Conservation (phyloP, 2,888 invertebrate species). For the Nemotelus nigrinus region DNA sequence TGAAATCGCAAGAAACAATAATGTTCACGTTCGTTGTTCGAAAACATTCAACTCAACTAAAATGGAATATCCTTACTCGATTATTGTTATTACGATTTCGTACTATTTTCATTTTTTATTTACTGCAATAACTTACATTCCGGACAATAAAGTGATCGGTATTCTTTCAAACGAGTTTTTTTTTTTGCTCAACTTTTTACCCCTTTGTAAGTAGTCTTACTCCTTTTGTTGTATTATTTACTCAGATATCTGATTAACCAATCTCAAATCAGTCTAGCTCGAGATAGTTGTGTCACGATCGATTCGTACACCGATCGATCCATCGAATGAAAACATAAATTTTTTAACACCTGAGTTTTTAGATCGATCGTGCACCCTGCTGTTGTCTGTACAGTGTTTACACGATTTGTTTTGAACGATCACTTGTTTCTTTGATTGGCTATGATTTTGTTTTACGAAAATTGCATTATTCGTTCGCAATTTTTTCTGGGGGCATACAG, state of each 20-base stretch:
- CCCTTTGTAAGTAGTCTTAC: background rate
- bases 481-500: no score
- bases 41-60: background rate
- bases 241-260: conserved; percentile 10
- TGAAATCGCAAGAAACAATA: no score
- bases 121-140: no score
- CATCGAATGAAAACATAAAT: background rate
- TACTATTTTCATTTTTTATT: background rate
- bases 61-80: background rate
- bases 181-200: background rate
- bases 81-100: no score
- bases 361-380: background rate
- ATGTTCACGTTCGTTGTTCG: no score
- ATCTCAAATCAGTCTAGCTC: background rate
- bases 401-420: background rate
- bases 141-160: no score
- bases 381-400: background rate
- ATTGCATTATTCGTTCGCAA: background rate
- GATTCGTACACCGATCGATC: background rate
- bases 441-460: conserved; percentile 3
- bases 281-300: conserved; percentile 2
- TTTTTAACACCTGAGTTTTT: conserved; percentile 28
- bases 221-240: conserved; percentile 10
- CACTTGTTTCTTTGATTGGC: background rate
- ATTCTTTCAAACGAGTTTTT: background rate